Percentiles rank a stretch among this genome's conserved stretches.
phyloP scores from a whole-genome alignment of 2,888 invertebrate genomes.

The Lasiommata megera region DNA sequence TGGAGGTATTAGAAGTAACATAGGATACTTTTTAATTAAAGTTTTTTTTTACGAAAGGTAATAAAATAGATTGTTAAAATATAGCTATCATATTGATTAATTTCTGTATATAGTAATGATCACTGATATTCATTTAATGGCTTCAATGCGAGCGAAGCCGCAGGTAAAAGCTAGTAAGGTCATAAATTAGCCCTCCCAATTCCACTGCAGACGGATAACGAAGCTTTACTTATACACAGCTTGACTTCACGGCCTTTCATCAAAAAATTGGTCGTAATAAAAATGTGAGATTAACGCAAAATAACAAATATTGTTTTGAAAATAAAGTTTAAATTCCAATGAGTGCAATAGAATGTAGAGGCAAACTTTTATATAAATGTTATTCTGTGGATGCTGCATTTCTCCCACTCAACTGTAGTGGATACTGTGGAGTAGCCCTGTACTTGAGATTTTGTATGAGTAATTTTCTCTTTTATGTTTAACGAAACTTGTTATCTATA shows the following conservation, averaged over 20 bases:
- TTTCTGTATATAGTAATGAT: too few relatives aligned
- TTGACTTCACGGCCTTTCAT: conserved; percentile 31
- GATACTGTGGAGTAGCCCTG: conserved; percentile 38
- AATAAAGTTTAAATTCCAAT: conserved; percentile 25
- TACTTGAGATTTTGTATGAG: conserved; percentile 39
- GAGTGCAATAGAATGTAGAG: not conserved
- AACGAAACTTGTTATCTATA: too few relatives aligned
- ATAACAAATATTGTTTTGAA: not conserved
- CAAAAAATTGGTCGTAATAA: conserved; percentile 33
- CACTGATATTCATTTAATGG: too few relatives aligned
- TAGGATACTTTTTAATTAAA: too few relatives aligned
- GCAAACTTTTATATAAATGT: conserved; percentile 35
- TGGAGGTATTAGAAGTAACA: too few relatives aligned
- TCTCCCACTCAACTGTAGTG: conserved; percentile 18
- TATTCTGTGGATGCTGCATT: conserved; percentile 35
- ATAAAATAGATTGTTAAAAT: too few relatives aligned
- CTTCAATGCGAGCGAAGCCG: too few relatives aligned
- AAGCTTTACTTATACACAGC: conserved; percentile 38
- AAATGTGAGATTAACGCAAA: conserved; percentile 14
- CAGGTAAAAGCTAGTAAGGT: not conserved
- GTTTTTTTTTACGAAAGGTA: too few relatives aligned
- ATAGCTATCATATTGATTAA: too few relatives aligned
- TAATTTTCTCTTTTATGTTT: conserved; percentile 25
- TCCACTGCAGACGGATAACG: conserved; percentile 38
- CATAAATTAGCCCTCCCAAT: conserved; percentile 23